Evolutionary conservation across 35 echinoderm and acorn worm species (phyloP).

Genomic region (Acanthaster planci): DNA sequence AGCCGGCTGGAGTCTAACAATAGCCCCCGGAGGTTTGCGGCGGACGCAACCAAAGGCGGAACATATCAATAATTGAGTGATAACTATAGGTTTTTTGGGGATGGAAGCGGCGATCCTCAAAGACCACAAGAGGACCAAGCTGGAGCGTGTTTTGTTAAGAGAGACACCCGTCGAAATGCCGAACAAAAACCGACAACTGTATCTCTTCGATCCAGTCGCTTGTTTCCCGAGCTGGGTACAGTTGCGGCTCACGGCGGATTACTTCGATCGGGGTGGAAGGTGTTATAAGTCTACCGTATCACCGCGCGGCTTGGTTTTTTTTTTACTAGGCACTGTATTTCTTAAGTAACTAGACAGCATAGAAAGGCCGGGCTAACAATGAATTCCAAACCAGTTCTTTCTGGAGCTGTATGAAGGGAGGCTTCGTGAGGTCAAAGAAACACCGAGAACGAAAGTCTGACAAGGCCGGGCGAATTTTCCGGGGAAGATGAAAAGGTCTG

Average conservation of each 20-base stretch:
- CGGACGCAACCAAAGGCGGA: background rate
- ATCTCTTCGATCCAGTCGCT: constrained; percentile 1
- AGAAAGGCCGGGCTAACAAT: too few relatives aligned
- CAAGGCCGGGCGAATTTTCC: background rate
- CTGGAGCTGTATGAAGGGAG: background rate
- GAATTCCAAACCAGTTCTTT: background rate
- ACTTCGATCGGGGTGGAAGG: constrained; percentile 3
- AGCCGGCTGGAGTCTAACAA: background rate
- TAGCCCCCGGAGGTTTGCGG: background rate
- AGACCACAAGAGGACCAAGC: background rate
- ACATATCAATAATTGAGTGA: constrained; percentile 9
- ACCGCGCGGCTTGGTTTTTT: background rate
- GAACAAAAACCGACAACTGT: constrained; percentile 8
- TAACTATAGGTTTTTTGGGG: background rate
- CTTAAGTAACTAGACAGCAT: too few relatives aligned
- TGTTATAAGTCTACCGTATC: constrained; percentile 15
- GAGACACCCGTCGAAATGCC: constrained; percentile 20
- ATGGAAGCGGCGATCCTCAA: background rate
- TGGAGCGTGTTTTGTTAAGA: constrained; percentile 6
- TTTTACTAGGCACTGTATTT: too few relatives aligned
- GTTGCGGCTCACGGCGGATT: background rate
- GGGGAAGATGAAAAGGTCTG: background rate
- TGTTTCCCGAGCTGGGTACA: background rate
- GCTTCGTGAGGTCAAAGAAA: constrained; percentile 17
- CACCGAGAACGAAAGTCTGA: background rate